These are phyloP conservation scores for Aproaerema taeniolella DNA, from an alignment of 2,888 invertebrate genomes.

Conservation along the genomic window DNA sequence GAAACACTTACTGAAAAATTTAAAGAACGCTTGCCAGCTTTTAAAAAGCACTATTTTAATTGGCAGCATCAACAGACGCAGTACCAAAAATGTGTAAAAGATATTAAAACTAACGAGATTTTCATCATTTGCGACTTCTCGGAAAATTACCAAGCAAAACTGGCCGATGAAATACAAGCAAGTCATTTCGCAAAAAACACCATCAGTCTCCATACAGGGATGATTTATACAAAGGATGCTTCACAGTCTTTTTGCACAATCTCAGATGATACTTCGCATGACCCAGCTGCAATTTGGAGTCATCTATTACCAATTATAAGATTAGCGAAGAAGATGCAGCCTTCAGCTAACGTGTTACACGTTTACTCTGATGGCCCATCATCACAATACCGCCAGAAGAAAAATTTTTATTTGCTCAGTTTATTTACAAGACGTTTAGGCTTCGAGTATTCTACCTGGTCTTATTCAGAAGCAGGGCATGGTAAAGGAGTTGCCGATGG, in stretches of 20 bases:
- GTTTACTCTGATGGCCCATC: constrained; percentile 22
- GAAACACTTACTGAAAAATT: not conserved
- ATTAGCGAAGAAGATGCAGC: constrained; percentile 8
- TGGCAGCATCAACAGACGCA: constrained; percentile 1
- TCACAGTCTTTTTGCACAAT: no score
- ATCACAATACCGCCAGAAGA: constrained; percentile 21
- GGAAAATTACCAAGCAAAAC: constrained; percentile 22
- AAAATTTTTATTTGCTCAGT: constrained; percentile 18
- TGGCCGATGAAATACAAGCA: constrained; percentile 18
- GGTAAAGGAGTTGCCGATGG: constrained; percentile 21
- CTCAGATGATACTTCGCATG: constrained; percentile 16
- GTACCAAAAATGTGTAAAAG: not conserved
- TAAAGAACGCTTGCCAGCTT: not conserved
- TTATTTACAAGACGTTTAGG: constrained; percentile 12
- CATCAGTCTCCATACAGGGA: constrained; percentile 19
- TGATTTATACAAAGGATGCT: constrained; percentile 14
- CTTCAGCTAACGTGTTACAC: constrained; percentile 13
- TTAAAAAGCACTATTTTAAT: not conserved
- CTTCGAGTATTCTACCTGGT: constrained; percentile 17
- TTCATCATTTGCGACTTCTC: constrained; percentile 11
- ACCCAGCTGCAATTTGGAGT: constrained; percentile 19
- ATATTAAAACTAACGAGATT: not conserved
- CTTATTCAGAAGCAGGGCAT: constrained; percentile 18
- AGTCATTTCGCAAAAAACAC: constrained; percentile 20
- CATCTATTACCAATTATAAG: constrained; percentile 18